These are phyloP conservation scores for Solea solea DNA, from an alignment of 2,113 vertebrate genomes.

Conservation along the genomic window DNA sequence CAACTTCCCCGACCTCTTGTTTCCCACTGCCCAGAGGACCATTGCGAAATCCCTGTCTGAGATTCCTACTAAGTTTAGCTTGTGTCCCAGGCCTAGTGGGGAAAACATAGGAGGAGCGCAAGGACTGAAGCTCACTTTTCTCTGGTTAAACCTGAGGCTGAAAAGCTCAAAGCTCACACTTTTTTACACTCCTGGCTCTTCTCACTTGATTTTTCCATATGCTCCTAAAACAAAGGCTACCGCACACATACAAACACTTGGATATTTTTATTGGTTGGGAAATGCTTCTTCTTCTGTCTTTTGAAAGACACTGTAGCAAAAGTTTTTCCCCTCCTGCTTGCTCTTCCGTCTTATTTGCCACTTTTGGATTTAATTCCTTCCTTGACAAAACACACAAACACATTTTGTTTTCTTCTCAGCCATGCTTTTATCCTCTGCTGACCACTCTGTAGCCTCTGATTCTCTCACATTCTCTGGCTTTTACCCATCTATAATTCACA, in stretches of 20 bases:
- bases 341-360: slow-evolving; percentile 22
- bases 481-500: slow-evolving; percentile 61
- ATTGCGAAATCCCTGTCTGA: slow-evolving; percentile 62
- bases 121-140: slow-evolving; percentile 27
- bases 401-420: slow-evolving; percentile 39
- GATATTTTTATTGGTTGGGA: slow-evolving; percentile 29
- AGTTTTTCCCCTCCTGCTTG: slow-evolving; percentile 23
- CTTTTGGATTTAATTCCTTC: slow-evolving; percentile 34
- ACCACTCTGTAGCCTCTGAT: slow-evolving; percentile 41
- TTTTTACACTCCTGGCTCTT: not conserved
- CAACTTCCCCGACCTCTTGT: slow-evolving; percentile 48
- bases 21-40: slow-evolving; percentile 26
- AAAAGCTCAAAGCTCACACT: slow-evolving; percentile 31
- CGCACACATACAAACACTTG: slow-evolving; percentile 5
- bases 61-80: slow-evolving; percentile 59
- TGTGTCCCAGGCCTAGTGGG: slow-evolving; percentile 19
- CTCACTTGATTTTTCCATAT: slow-evolving; percentile 8
- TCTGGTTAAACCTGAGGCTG: slow-evolving; percentile 23
- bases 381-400: slow-evolving; percentile 16
- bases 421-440: slow-evolving; percentile 42
- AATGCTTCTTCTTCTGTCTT: slow-evolving; percentile 24
- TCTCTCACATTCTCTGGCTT: slow-evolving; percentile 42
- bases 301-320: slow-evolving; percentile 36
- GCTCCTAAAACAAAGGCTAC: not conserved
- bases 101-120: slow-evolving; percentile 45